Conservation (phyloP, 2,888 invertebrate species). For the Drosophila pseudotakahashii region DNA sequence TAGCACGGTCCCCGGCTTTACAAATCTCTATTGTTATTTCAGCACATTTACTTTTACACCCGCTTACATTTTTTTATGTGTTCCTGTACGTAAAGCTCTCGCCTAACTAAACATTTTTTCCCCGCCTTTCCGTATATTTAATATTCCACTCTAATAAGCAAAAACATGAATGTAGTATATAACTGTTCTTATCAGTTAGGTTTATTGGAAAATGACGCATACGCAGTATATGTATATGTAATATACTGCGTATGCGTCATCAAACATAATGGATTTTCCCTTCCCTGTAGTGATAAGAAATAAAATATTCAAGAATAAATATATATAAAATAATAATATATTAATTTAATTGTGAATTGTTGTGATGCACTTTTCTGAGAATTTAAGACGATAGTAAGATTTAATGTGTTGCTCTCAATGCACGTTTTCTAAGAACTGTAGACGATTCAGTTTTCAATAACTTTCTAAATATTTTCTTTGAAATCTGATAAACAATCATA, state of each 20-base stretch:
- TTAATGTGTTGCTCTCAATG: too few relatives aligned
- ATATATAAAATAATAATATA: too few relatives aligned
- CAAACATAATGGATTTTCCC: not conserved
- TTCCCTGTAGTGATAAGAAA: not conserved
- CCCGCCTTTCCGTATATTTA: too few relatives aligned
- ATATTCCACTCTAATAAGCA: not conserved
- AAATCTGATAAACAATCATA: too few relatives aligned
- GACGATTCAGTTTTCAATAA: too few relatives aligned
- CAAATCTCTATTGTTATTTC: not conserved
- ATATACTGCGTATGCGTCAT: not conserved
- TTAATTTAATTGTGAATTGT: too few relatives aligned
- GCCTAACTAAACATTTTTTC: not conserved
- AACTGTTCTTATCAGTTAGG: constrained; percentile 1
- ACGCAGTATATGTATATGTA: not conserved
- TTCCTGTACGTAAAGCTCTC: not conserved
- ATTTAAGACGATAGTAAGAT: not conserved
- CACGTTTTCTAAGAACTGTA: too few relatives aligned
- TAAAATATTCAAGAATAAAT: not conserved
- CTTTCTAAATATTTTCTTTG: too few relatives aligned
- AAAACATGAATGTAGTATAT: not conserved
- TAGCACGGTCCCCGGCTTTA: not conserved
- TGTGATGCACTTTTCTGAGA: not conserved
- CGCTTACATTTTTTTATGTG: not conserved
- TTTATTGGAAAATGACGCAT: constrained; percentile 10
- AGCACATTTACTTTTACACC: not conserved